Conservation (phyloP, 30 jellyfish, hydroid and myxozoan genomes). For the Hydra vulgaris region DNA sequence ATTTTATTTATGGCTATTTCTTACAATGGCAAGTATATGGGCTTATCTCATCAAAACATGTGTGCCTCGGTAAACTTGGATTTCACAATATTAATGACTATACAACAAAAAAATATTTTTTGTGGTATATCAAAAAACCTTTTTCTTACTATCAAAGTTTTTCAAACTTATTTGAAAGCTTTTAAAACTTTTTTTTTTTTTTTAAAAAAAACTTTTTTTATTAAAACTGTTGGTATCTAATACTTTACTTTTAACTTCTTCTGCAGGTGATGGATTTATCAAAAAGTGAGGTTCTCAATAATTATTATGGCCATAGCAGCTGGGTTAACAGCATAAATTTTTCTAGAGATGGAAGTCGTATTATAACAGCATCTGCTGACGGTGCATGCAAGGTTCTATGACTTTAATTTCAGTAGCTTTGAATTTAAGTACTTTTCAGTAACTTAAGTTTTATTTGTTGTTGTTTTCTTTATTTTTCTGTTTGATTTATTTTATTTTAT, state of each 20-base stretch:
- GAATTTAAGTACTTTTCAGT: too few relatives aligned
- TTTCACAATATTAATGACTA: too few relatives aligned
- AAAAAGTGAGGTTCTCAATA: neutral
- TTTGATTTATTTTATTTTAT: too few relatives aligned
- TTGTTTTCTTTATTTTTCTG: too few relatives aligned
- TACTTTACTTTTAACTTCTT: neutral
- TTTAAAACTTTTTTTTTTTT: neutral
- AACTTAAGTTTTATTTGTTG: too few relatives aligned
- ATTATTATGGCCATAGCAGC: neutral
- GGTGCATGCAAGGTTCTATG: slow-evolving; percentile 1
- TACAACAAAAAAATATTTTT: too few relatives aligned
- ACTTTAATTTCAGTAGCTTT: too few relatives aligned
- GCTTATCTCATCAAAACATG: slow-evolving; percentile 53
- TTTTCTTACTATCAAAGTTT: too few relatives aligned
- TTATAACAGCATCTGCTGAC: slow-evolving; percentile 3
- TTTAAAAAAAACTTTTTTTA: neutral
- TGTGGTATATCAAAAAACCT: too few relatives aligned
- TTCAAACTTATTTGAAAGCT: too few relatives aligned
- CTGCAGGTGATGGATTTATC: neutral
- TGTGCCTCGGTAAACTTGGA: slow-evolving; percentile 54
- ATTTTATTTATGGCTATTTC: slow-evolving; percentile 59
- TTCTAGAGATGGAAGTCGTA: neutral
- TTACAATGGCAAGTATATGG: slow-evolving; percentile 55
- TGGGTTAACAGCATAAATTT: slow-evolving; percentile 1
- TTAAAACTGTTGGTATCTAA: neutral